phyloP scores from a whole-genome alignment of 1,140 invertebrate species.

The Atta colombica region DNA sequence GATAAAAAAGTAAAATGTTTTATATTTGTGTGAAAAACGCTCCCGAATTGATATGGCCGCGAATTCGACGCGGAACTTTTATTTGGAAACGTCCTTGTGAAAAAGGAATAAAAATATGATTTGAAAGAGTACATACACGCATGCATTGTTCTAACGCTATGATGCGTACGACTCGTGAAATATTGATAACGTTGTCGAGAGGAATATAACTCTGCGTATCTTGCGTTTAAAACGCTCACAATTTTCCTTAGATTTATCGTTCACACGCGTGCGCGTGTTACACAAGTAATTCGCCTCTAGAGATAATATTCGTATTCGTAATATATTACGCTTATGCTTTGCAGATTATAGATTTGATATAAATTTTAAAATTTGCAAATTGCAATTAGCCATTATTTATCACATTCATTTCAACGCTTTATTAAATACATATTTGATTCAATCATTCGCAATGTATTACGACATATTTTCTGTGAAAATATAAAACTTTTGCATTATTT shows the following conservation, averaged over 20 bases:
- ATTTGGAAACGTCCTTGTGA: conserved; percentile 47
- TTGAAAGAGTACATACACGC: not conserved
- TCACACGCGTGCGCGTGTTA: conserved; percentile 1
- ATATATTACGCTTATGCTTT: conserved; percentile 31
- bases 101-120: conserved; percentile 52
- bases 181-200: conserved; percentile 54
- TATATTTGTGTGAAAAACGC: conserved; percentile 56
- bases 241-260: conserved; percentile 50
- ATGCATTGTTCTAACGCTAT: conserved; percentile 23
- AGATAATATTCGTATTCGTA: conserved; percentile 40
- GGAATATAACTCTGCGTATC: conserved; percentile 37
- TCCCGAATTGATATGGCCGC: conserved; percentile 43
- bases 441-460: conserved; percentile 19
- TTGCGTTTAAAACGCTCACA: conserved; percentile 42
- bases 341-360: conserved; percentile 40
- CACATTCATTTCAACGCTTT: conserved; percentile 31
- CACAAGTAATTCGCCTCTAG: conserved; percentile 25
- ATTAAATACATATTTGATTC: conserved; percentile 48
- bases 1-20: conserved; percentile 64
- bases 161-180: conserved; percentile 25
- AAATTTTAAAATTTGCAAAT: conserved; percentile 34
- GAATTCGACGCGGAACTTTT: conserved; percentile 50
- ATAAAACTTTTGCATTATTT: conserved; percentile 31
- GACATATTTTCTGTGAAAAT: conserved; percentile 28
- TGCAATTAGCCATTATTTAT: conserved; percentile 46